These are phyloP conservation scores for Ceyx margarethae DNA, from an alignment of 2,113 vertebrate genomes.

Conservation along the genomic window DNA sequence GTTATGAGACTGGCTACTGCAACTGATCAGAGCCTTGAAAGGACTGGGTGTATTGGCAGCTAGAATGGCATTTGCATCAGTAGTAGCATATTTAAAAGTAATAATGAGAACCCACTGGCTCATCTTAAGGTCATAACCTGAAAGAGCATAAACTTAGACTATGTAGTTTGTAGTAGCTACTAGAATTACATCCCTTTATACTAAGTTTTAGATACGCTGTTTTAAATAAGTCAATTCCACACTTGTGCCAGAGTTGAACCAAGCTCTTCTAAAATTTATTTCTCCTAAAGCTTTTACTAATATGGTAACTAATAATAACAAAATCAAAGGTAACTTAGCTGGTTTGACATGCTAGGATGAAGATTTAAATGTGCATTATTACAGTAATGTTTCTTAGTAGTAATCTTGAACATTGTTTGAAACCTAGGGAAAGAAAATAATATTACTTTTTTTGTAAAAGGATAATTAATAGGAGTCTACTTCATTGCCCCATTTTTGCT, in stretches of 20 bases:
- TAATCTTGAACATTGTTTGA: slow-evolving; percentile 39
- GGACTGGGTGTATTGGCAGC: neutral
- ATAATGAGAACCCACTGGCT: neutral
- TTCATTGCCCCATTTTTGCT: slow-evolving; percentile 33
- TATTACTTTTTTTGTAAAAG: neutral
- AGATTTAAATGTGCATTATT: slow-evolving; percentile 28
- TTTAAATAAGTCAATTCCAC: neutral
- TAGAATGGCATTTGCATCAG: neutral
- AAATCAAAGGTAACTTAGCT: slow-evolving; percentile 21
- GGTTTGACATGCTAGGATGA: slow-evolving; percentile 25
- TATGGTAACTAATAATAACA: neutral
- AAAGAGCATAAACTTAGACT: neutral
- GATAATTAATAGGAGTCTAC: slow-evolving; percentile 7
- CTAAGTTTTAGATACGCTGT: neutral
- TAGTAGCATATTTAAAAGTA: neutral
- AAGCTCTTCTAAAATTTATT: slow-evolving; percentile 44
- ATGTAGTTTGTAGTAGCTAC: neutral
- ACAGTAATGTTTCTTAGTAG: slow-evolving; percentile 42
- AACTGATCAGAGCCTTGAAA: neutral
- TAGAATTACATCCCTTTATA: neutral
- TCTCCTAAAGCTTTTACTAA: slow-evolving; percentile 1
- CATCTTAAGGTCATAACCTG: neutral
- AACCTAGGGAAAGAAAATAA: slow-evolving; percentile 55
- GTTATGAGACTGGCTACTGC: neutral
- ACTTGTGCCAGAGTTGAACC: neutral